Percentiles rank a stretch among this genome's conserved stretches.
Conservation (phyloP, 1,140 invertebrate species). For the Apocrypta bakeri region DNA sequence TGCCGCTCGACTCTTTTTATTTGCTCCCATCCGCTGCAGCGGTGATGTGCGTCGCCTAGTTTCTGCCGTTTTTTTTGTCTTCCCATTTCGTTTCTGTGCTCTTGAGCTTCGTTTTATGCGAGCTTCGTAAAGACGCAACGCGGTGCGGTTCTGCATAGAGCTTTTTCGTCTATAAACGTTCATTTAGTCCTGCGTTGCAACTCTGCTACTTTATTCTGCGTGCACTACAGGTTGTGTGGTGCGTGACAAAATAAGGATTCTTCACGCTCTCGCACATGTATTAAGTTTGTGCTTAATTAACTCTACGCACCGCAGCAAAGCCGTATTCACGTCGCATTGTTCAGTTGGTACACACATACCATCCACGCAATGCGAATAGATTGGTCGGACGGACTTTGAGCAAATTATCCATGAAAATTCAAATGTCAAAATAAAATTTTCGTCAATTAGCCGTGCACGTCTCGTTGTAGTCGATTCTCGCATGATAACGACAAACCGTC, state of each 20-base stretch:
- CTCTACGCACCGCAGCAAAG: neutral
- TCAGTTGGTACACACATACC: too few species aligned
- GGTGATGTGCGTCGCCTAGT: neutral
- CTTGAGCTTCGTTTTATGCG: neutral
- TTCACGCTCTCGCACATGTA: neutral
- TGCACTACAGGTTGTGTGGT: neutral
- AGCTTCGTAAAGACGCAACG: neutral
- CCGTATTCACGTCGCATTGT: too few species aligned
- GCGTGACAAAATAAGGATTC: neutral
- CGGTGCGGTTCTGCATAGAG: neutral
- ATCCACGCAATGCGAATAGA: too few species aligned
- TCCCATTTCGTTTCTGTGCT: neutral
- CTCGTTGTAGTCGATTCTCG: neutral
- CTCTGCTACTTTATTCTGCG: neutral
- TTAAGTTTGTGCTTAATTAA: conserved; percentile 2
- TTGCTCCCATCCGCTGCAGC: too few species aligned
- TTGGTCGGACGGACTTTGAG: too few species aligned
- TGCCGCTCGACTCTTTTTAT: neutral
- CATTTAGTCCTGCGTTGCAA: too few species aligned
- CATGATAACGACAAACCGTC: neutral
- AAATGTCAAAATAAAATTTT: neutral
- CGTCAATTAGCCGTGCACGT: neutral
- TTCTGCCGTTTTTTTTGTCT: neutral
- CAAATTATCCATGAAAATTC: too few species aligned
- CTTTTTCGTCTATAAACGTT: neutral